A percentile compares a stretch with the other conserved stretches of the same genome.
phyloP scores from a whole-genome alignment of 1,140 invertebrate genomes.

The Dreissena rostriformis region DNA sequence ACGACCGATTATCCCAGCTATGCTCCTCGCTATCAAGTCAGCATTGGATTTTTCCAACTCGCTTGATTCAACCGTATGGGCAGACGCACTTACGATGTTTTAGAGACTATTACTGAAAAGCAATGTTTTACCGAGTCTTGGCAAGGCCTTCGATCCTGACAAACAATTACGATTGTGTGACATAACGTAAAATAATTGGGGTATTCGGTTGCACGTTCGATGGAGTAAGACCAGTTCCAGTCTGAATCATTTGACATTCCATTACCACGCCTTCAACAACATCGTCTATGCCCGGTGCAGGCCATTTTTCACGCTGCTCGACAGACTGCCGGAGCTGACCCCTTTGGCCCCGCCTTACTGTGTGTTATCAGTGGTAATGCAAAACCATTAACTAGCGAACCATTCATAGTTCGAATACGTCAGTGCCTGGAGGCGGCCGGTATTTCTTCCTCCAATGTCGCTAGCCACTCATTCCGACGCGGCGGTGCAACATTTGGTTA shows the following conservation, averaged over 20 bases:
- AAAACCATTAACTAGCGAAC: no score
- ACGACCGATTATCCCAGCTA: background rate
- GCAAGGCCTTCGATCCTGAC: background rate
- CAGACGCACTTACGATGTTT: constrained; percentile 29
- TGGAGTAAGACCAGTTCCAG: constrained; percentile 23
- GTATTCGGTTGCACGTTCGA: constrained; percentile 4
- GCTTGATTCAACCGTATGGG: constrained; percentile 13
- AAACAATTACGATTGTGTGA: constrained; percentile 12
- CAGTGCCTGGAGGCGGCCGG: no score
- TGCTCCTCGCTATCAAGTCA: background rate
- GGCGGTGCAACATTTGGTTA: no score
- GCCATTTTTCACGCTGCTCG: no score
- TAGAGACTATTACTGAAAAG: constrained; percentile 14
- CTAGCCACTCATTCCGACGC: no score
- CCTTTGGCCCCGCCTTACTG: no score
- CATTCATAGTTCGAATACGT: no score
- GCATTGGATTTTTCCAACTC: background rate
- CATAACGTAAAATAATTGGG: constrained; percentile 2
- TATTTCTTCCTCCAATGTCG: no score
- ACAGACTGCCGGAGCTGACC: no score
- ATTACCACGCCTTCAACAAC: background rate
- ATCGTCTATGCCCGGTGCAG: background rate
- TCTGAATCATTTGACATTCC: constrained; percentile 19
- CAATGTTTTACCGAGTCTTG: constrained; percentile 12
- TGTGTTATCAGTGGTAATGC: no score